Percentiles rank a stretch among this genome's conserved stretches.
These are phyloP conservation scores for Rhinophrynus dorsalis DNA, from an alignment of 2,797 vertebrate genomes.

Conservation along the genomic window DNA sequence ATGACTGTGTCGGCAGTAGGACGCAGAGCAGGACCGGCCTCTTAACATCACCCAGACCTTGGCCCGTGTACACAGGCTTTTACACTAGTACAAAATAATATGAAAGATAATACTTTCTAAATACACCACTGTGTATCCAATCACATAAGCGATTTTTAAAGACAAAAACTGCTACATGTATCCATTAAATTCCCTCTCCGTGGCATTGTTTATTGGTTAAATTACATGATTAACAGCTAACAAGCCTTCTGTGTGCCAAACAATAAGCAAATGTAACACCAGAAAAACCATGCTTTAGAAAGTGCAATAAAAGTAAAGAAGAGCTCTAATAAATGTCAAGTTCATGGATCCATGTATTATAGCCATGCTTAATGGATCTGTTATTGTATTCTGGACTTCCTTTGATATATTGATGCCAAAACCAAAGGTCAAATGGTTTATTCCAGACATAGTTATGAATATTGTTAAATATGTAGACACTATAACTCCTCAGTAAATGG, in stretches of 20 bases:
- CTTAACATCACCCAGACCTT: too few relatives aligned
- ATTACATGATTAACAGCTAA: constrained; percentile 20
- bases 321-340: constrained; percentile 37
- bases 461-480: constrained; percentile 4
- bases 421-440: constrained; percentile 29
- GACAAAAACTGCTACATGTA: neutral
- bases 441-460: constrained; percentile 7
- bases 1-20: too few relatives aligned
- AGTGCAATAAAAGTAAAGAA: constrained; percentile 23
- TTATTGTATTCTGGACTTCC: constrained; percentile 13
- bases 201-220: constrained; percentile 29
- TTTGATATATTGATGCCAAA: constrained; percentile 26
- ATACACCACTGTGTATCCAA: neutral
- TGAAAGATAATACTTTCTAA: constrained; percentile 11
- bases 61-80: too few relatives aligned
- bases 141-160: neutral
- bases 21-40: too few relatives aligned
- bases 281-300: neutral
- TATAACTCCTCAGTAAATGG: constrained; percentile 16
- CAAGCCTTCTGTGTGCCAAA: constrained; percentile 11
- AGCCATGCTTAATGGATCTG: constrained; percentile 22
- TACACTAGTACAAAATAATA: too few relatives aligned
- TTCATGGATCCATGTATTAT: constrained; percentile 25
- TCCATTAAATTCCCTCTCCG: constrained; percentile 11
- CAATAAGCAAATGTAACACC: constrained; percentile 15